Evolutionary conservation across 1,140 invertebrate genomes (phyloP).

Genomic region (Drosophila ambigua): DNA sequence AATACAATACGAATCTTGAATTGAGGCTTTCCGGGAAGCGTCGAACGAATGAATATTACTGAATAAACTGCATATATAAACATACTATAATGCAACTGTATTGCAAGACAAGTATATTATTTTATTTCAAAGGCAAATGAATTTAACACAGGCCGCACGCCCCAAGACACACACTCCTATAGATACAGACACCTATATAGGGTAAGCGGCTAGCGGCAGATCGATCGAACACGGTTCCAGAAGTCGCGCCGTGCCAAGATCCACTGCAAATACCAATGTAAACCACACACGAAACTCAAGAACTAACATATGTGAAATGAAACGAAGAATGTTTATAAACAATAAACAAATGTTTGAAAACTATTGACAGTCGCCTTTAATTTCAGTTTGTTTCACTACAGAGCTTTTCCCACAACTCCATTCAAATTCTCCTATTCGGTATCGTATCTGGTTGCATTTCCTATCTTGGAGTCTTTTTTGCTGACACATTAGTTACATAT

Average conservation of each 20-base stretch:
- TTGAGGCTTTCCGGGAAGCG: constrained; percentile 32
- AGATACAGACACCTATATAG: constrained; percentile 23
- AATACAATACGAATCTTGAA: constrained; percentile 64
- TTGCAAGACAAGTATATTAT: constrained; percentile 68
- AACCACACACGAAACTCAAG: constrained; percentile 49
- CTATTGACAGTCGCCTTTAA: constrained; percentile 40
- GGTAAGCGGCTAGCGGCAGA: constrained; percentile 9
- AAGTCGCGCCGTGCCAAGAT: no score
- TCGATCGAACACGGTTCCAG: no score
- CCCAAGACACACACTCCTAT: constrained; percentile 10
- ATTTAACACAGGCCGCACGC: constrained; percentile 44
- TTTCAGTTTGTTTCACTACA: not conserved
- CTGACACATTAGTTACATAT: no score
- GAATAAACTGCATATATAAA: constrained; percentile 66
- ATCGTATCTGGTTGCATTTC: not conserved
- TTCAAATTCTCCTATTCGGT: not conserved
- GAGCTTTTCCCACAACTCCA: not conserved
- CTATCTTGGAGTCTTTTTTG: no score
- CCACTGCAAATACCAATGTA: no score
- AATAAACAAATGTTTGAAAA: constrained; percentile 81
- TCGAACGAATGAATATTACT: constrained; percentile 63
- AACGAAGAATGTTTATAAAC: constrained; percentile 77
- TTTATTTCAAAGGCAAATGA: constrained; percentile 66
- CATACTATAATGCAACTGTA: constrained; percentile 64
- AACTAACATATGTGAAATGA: constrained; percentile 65